Base-by-base conservation (phyloP, 2,113 vertebrate genomes). In the Drymodes brunneopygia region DNA sequence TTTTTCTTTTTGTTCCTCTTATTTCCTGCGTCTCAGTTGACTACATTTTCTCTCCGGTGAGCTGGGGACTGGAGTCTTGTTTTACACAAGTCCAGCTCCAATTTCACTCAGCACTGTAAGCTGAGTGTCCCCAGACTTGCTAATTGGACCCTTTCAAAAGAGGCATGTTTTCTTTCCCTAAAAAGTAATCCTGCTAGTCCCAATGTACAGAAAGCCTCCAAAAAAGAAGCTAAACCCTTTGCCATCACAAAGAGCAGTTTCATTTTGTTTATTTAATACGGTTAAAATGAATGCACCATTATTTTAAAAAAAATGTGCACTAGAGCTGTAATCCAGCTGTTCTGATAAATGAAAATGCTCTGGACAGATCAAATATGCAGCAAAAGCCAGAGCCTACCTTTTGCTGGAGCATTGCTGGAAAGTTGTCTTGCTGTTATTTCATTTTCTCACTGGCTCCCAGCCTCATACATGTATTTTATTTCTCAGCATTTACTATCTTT, bases 1-100 rank as follows among this genome's bases (percentile, higher is more conserved):
- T 36, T 73, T 70, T 65, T 36, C 13, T 73, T 80, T 81, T 92
- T 78, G 51, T 91, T 93, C 36, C 42, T 90, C 85, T 85, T 83
- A 72, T 66, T 93, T 95, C 66, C 81, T 90, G 25, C 88, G 92
- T 94, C 82, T 95, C 77, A 66, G 56, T 27, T 75, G 94, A 71
- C 45, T 85, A 15, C 36, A 15, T 88, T 93, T 94, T 92, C 77
- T 62, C 14, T 82, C 35, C 54, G 71, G 38, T 11, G 25, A 53
- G 54, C 33, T 51, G 38, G 35, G 65, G 50, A 29, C 60, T 69
- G 18, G 48, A 87, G 85, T 58, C 71, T 77, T 73, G 36, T 88
- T 94, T 82, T 71, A n/a, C 74, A 69, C 36, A 35, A 91, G 79
- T 64, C 58, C 85, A 62, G 61, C 93, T 96, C 91, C 35, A 38